Evolutionary conservation across 2,888 invertebrate species (phyloP), one percentile per base, ranked within the genome.

Genomic region (Arrhopalites spinosus): DNA sequence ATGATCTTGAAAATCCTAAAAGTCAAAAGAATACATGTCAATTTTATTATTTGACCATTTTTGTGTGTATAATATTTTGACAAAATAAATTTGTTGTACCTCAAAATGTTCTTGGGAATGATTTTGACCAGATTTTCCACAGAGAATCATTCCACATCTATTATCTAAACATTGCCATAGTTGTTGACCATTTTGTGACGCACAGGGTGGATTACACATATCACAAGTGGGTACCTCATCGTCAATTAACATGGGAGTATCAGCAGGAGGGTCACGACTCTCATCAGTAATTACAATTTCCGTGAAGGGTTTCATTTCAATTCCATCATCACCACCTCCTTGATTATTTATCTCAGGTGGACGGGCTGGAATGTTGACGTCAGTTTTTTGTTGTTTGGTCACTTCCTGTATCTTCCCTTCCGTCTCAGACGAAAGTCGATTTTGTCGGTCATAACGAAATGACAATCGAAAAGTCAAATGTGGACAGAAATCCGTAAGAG

Each of bases 1-100:
- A 86, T 95, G 94, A 20, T 87, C 85, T 50, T 90, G 89, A 82
- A 88, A 88, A 78, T 88, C 89, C 89, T 92, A 56, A 85, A 11
- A 50, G 56, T n/a, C 47, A 27, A 68, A 47, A 17, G n/a, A 7
- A 76, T 30, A 73, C 64, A 80, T 36, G 73, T 43, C 70, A 64
- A 43, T 36, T n/a, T 72, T 8, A 68, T 15, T n/a, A 63, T 23
- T 27, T 73, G 27, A 25, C 7, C 68, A 53, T 50, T 36, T 45
- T n/a, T 43, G 3, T 61, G 3, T 3, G n/a, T 23, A 53, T 30
- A 36, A 30, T 17, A 70, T 27, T 36, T 30, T n/a, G 43, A 27
- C 17, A 7, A 64, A 20, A 66, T 56, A 29, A 25, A 27, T 1
- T 17, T 25, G 53, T 63, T 61, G n/a, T 73, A 80, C 81, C 77